phyloP scores from a whole-genome alignment of 1,140 invertebrate genomes.

The Notospermus geniculatus region DNA sequence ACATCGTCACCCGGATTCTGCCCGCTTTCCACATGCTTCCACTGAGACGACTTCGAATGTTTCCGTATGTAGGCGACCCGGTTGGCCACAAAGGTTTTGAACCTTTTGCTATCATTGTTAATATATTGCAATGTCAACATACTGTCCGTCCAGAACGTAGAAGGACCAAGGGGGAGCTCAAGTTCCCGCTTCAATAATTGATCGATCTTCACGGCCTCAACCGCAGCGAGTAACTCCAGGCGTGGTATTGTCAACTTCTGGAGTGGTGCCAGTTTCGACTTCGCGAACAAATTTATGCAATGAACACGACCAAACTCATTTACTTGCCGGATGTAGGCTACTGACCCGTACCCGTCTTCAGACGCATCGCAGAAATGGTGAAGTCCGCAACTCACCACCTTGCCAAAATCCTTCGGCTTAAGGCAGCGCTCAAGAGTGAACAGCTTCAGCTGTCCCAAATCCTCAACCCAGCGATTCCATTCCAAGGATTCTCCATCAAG shows the following conservation, averaged over 20 bases:
- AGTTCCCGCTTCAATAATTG: slow-evolving; percentile 4
- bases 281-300: not conserved
- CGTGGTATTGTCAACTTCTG: not conserved
- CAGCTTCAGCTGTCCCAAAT: not conserved
- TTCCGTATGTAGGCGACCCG: slow-evolving; percentile 13
- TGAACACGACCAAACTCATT: not conserved
- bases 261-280: not conserved
- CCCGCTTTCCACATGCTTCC: slow-evolving; percentile 15
- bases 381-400: not conserved
- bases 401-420: not conserved
- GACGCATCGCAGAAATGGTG: too few species aligned
- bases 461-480: not conserved
- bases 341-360: too few species aligned
- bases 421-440: not conserved
- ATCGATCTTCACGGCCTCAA: not conserved
- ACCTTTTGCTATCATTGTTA: not conserved
- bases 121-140: not conserved
- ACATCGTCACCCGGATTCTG: slow-evolving; percentile 24
- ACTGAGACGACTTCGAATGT: slow-evolving; percentile 6
- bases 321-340: not conserved
- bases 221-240: slow-evolving; percentile 1
- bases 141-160: not conserved
- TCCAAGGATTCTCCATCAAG: too few species aligned
- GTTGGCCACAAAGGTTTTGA: slow-evolving; percentile 23
- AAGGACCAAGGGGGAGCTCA: not conserved